These are phyloP conservation scores for Scortum barcoo DNA, from an alignment of 2,113 vertebrate genomes.

Conservation along the genomic window DNA sequence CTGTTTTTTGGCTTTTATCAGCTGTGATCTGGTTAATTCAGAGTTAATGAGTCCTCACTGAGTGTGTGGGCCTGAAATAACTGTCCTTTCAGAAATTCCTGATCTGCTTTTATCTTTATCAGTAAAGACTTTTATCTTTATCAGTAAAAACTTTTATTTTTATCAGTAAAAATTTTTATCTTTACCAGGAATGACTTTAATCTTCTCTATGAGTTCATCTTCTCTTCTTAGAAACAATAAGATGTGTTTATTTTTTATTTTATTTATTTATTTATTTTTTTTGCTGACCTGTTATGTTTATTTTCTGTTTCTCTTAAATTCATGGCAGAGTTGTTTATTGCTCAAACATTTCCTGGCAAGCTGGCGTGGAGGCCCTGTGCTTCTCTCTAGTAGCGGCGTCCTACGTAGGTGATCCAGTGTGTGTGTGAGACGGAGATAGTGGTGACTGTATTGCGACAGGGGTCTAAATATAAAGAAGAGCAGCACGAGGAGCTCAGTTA, in stretches of 20 bases:
- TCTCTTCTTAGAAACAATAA: neutral
- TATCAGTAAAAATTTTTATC: neutral
- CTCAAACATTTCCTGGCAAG: neutral
- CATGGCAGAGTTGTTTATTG: neutral
- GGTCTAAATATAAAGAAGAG: conserved; percentile 73
- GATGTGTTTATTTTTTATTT: neutral
- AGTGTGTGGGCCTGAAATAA: neutral
- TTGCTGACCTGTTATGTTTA: neutral
- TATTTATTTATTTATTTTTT: neutral
- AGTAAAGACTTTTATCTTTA: neutral
- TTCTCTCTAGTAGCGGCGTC: neutral
- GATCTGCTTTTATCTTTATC: neutral
- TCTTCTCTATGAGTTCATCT: neutral
- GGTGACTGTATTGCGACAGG: conserved; percentile 29
- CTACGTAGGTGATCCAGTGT: neutral
- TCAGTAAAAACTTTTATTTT: neutral
- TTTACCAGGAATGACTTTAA: neutral
- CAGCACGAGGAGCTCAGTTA: conserved; percentile 58
- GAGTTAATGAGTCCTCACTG: neutral
- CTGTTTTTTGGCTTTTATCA: neutral
- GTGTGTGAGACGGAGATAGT: conserved; percentile 16
- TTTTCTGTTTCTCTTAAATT: neutral
- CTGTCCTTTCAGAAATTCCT: neutral
- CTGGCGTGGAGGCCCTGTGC: neutral
- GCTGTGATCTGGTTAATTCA: too few relatives aligned